These are phyloP conservation scores for Lycopodina hypogea DNA, from an alignment of 37 sponge, comb jelly and placozoan species.

Conservation along the genomic window DNA sequence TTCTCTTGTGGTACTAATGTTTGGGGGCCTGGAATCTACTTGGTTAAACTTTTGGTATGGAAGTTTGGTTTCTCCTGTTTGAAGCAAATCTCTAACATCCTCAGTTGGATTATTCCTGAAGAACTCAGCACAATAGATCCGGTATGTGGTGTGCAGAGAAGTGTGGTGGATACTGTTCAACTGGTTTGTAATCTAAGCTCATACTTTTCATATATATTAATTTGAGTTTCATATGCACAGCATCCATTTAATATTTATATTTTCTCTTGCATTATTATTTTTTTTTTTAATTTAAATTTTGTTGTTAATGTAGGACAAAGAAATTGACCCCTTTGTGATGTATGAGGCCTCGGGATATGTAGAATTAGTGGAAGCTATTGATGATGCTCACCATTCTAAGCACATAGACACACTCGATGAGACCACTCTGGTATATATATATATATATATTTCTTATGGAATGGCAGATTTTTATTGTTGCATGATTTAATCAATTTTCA, in stretches of 20 bases:
- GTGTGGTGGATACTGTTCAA: neutral
- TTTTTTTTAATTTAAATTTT: constrained; percentile 1
- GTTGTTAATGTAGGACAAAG: constrained; percentile 20
- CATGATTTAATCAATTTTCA: neutral
- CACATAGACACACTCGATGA: neutral
- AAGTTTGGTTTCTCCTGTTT: constrained; percentile 52
- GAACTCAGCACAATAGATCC: constrained; percentile 15
- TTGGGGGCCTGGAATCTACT: constrained; percentile 40
- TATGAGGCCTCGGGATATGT: constrained; percentile 32
- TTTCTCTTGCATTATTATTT: neutral
- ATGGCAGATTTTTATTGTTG: neutral
- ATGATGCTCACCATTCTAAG: no score
- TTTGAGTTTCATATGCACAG: no score
- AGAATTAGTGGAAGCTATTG: neutral
- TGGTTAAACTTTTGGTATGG: constrained; percentile 61
- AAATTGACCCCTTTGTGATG: constrained; percentile 60
- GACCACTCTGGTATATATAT: constrained; percentile 5
- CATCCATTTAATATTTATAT: no score
- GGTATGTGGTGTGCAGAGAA: constrained; percentile 9
- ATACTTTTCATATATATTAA: no score
- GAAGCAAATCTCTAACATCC: constrained; percentile 12
- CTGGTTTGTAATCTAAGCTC: neutral
- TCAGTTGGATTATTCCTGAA: constrained; percentile 51
- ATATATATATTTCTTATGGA: neutral
- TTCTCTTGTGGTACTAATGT: constrained; percentile 2